Evolutionary conservation across 2,888 invertebrate genomes (phyloP), one percentile per base, ranked within the genome.

Genomic region (Heteromyza rotundicornis): DNA sequence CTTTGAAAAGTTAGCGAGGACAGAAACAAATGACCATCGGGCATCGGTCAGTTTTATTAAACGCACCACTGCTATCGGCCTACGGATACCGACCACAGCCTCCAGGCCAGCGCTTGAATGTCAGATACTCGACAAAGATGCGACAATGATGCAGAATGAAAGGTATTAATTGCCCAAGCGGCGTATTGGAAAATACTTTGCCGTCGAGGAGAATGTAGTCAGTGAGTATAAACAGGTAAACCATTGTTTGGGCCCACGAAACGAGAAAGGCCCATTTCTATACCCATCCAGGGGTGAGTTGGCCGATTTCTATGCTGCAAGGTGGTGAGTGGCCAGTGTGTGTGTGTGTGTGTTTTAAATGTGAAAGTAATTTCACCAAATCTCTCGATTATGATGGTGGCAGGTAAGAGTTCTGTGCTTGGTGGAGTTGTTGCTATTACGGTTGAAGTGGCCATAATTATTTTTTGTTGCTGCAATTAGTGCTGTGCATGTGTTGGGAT

Each of bases 391-490:
- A 50, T 52, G 59, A n/a, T 55, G 35, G 22, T 66, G 68, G 63
- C 70, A 75, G 68, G 77, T 70, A 70, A 65, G 73, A 74, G 67
- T 70, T 76, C 71, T 70, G 64, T 64, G 64, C 22, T 40, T 10
- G 36, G 23, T 24, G 24, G 23, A 27, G 17, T 24, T 19, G 51
- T 24, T 24, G 32, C 22, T 36, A 17, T 57, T 12, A 72, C 71
- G 68, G 59, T 68, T 70, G 71, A 73, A 74, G 75, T 75, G 74
- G 72, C 71, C 78, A 76, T 77, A 77, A 79, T 78, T 79, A 78
- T 73, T 74, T 72, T 68, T 68, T 74, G 77, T 77, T 76, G 70
- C 67, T 68, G 76, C 74, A 78, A 78, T 79, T 78, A 79, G 74
- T 79, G 76, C 68, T 69, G 61, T 69, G 57, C 60, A 68, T 35